Evolutionary conservation across 2,797 vertebrate genomes (phyloP).

Genomic region (Chaenodraco wilsoni): DNA sequence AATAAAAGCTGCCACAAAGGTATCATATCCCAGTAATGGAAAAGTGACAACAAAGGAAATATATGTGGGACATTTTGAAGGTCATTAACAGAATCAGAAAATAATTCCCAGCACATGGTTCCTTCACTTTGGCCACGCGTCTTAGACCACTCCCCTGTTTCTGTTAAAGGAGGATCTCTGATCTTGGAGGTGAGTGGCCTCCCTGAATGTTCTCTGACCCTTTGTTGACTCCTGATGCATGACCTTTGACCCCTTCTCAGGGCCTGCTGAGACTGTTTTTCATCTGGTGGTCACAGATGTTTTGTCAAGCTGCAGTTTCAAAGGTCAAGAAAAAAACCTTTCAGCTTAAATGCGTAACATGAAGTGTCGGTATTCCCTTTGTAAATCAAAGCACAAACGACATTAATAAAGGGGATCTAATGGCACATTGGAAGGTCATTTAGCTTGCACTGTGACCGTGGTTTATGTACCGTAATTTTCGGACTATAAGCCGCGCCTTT

Average conservation of each 20-base stretch:
- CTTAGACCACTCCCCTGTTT: no score
- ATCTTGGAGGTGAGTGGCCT: background rate
- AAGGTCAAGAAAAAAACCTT: no score
- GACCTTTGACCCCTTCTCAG: background rate
- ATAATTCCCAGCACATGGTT: no score
- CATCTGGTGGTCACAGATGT: background rate
- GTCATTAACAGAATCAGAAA: no score
- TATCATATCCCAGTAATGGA: no score
- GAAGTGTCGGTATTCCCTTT: background rate
- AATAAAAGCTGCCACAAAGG: no score
- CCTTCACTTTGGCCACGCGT: no score
- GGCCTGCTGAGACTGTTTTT: background rate
- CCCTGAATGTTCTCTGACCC: background rate
- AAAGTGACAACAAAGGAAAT: no score
- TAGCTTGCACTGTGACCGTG: background rate
- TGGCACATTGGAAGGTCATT: background rate
- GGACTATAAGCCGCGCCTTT: no score
- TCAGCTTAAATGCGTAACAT: background rate
- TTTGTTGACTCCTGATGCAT: background rate
- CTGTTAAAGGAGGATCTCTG: background rate
- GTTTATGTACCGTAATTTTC: background rate
- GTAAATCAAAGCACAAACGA: background rate
- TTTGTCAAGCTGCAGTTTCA: background rate
- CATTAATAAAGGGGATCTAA: background rate
- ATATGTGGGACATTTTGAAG: no score